These are phyloP conservation scores for Hippocampus kuda DNA, from an alignment of 2,797 vertebrate species.

Conservation along the genomic window DNA sequence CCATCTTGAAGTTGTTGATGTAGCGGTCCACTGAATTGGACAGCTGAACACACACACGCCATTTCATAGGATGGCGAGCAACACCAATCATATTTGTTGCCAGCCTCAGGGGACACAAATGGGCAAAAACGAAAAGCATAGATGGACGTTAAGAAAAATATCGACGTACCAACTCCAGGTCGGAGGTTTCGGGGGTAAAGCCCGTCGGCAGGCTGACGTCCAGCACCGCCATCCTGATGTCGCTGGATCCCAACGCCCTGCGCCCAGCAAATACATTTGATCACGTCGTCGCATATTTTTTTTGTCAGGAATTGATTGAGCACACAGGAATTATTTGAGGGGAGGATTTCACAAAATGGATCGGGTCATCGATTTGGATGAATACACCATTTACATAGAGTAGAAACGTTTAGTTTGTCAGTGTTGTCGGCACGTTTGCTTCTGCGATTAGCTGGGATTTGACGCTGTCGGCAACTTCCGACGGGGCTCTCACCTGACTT, in stretches of 20 bases:
- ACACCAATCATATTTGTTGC: not conserved
- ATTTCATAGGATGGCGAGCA: not conserved
- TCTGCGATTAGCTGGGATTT: not conserved
- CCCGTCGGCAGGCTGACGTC: conserved; percentile 68
- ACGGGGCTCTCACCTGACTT: conserved; percentile 48
- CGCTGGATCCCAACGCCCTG: conserved; percentile 55
- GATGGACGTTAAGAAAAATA: not conserved
- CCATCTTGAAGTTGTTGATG: conserved; percentile 63
- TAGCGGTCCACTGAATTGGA: conserved; percentile 66
- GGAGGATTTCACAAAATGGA: not conserved
- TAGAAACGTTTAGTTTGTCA: no score
- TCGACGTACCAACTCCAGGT: conserved; percentile 61
- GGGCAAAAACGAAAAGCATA: not conserved
- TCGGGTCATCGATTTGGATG: no score
- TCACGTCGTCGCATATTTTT: not conserved
- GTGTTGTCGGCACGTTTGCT: not conserved
- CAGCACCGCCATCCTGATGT: conserved; percentile 65
- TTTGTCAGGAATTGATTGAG: not conserved
- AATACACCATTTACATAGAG: not conserved
- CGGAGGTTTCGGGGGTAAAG: conserved; percentile 64
- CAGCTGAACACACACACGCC: conserved; percentile 42
- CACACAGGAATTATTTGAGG: not conserved
- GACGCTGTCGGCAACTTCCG: not conserved
- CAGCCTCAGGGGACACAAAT: not conserved
- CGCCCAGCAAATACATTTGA: not conserved